Percentiles rank a stretch among this genome's conserved stretches.
Conservation (phyloP, 35 echinoderm and acorn worm genomes). For the Patiria miniata region DNA sequence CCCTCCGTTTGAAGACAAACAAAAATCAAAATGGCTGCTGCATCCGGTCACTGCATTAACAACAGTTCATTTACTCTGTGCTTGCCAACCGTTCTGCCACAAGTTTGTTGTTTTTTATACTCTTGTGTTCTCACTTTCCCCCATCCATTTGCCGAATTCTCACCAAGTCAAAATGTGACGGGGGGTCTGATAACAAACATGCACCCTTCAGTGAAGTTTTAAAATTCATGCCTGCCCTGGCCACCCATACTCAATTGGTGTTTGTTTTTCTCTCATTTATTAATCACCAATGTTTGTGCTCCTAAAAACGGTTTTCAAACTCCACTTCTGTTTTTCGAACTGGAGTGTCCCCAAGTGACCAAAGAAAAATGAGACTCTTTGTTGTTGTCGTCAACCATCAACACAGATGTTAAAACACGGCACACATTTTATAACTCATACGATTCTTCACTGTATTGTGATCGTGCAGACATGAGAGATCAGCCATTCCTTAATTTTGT, state of each 20-base stretch:
- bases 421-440: conserved; percentile 27
- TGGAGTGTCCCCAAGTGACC: too few species aligned
- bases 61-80: conserved; percentile 33
- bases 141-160: not conserved
- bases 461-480: conserved; percentile 4
- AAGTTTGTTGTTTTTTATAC: not conserved
- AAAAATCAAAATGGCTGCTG: conserved; percentile 19
- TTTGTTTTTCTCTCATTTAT: not conserved
- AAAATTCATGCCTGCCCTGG: not conserved
- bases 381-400: not conserved
- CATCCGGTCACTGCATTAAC: conserved; percentile 30
- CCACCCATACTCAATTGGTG: not conserved
- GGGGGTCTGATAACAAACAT: conserved; percentile 3
- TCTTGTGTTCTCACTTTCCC: not conserved
- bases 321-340: not conserved
- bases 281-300: conserved; percentile 26
- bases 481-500: conserved; percentile 22
- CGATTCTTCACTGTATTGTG: conserved; percentile 9
- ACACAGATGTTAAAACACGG: not conserved
- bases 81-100: conserved; percentile 17
- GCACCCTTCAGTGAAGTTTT: not conserved
- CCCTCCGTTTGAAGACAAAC: not conserved
- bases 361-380: too few species aligned
- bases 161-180: conserved; percentile 12
- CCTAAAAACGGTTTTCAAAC: not conserved